Base-by-base conservation (phyloP, 2,888 invertebrate species). In the Yponomeuta evonymella region DNA sequence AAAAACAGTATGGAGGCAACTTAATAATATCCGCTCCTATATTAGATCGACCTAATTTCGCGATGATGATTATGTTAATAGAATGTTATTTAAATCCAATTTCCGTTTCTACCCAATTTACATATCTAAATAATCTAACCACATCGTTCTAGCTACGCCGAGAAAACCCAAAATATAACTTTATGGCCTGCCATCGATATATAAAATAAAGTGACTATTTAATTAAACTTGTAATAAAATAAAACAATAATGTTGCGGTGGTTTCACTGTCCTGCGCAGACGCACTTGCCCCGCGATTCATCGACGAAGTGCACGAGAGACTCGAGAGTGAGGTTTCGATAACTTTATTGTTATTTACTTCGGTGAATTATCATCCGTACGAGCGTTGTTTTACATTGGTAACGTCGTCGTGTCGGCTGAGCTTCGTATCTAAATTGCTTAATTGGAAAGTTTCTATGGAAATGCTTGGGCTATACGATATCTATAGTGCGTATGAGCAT, bases 261-360 rank as follows among this genome's bases (percentile, higher is more conserved):
- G 68, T 69, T 51, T 11, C 15, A 12, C 67, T 43, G 15, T 48
- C 2, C 43, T 23, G 30, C n/a, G 30, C 65, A 30, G 30, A 36
- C 68, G 29, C 51, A 51, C 68, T 48, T 81, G 82, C 82, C 83
- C 80, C 79, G 83, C 86, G 83, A 90, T 90, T 91, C 90, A 90
- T 89, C 90, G 90, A 89, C 88, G 89, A 89, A 90, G 89, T 88
- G 88, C 88, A 90, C 89, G 89, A 82, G 76, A 80, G 79, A 81
- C 82, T 84, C 15, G 76, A 80, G 79, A 81, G 82, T 84, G 51
- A 83, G 83, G 83, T 79, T 79, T 86, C 82, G 91, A 92, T 92
- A 90, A 90, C 86, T 87, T 90, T 90, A 90, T 91, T 90, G 90
- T 91, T 91, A 91, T 92, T 91, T 90, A 90, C 90, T 88, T 88